Evolutionary conservation across 2,113 vertebrate species (phyloP), one percentile per base, ranked within the genome.

Genomic region (Pao palembangensis): DNA sequence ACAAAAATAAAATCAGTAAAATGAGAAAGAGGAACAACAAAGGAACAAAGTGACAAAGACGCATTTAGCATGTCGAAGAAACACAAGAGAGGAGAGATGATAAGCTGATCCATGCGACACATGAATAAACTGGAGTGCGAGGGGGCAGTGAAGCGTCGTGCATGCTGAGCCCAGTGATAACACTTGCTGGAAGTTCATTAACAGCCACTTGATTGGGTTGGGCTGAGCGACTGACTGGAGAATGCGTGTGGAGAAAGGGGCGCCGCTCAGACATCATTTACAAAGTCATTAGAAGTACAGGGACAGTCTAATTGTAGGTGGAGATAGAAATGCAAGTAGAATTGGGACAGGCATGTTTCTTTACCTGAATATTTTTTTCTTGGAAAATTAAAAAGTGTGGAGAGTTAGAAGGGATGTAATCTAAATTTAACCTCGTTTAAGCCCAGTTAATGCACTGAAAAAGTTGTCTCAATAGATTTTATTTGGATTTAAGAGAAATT

Each of bases 241-340:
- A 92, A 91, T 63, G 64, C 3, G 34, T 13, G 53, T 55, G 78
- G 65, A 12, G 65, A 47, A 69, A 49, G 67, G 54, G 92, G 93
- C 69, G 90, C 90, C 85, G 85, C 84, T 90, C 84, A 83, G 82
- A 88, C 78, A 88, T 85, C 83, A 87, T 89, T 90, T 93, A 90
- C 81, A 88, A 94, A 93, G 93, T 94, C 92, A 96, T 95, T 94
- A 94, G 92, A 95, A 93, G 94, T 95, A 79, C 69, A 70, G 73
- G 74, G 54, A 61, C 79, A 81, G 91, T 75, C 90, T 89, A 90
- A 88, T n/a, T 47, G 44, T n/a, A 17, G 76, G 85, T 83, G 85
- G 88, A 81, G 72, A 88, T 90, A 84, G 87, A 49, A 54, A 57
- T 73, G 60, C 55, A 60, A 64, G 61, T 56, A 85, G 67, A 74